phyloP scores from a whole-genome alignment of 1,140 invertebrate species.

The Hycleus cichorii region DNA sequence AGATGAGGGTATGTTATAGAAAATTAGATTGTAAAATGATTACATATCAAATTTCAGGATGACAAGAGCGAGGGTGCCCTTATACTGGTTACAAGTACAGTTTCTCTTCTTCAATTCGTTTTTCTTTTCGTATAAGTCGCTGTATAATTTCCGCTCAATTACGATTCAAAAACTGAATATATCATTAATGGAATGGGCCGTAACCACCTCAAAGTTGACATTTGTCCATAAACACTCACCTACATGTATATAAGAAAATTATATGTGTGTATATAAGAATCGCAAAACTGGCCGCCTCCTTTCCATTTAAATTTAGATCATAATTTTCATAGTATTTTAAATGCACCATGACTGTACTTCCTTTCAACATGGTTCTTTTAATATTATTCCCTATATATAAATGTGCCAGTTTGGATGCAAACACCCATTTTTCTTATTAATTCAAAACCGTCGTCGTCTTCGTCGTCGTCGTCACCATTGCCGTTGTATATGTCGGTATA shows the following conservation, averaged over 20 bases:
- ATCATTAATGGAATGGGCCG: conserved; percentile 6
- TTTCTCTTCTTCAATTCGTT: no score
- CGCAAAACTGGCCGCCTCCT: conserved; percentile 14
- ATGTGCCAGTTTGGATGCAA: conserved; percentile 20
- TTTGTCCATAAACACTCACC: not conserved
- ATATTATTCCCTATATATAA: not conserved
- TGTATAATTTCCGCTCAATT: conserved; percentile 8
- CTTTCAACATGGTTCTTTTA: conserved; percentile 9
- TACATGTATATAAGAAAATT: no score
- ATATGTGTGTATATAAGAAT: not conserved
- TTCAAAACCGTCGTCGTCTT: conserved; percentile 21
- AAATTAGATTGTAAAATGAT: conserved; percentile 9
- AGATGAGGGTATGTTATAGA: not conserved
- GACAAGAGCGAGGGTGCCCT: not conserved
- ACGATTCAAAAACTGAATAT: not conserved
- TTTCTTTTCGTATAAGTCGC: not conserved
- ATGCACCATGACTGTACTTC: conserved; percentile 25
- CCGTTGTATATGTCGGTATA: no score
- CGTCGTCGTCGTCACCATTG: not conserved
- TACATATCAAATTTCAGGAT: conserved; percentile 1
- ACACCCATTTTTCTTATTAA: conserved; percentile 25
- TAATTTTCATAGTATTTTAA: conserved; percentile 21
- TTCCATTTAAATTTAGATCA: conserved; percentile 20
- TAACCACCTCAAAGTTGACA: conserved; percentile 8
- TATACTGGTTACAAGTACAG: no score